Percentiles rank a stretch among this genome's conserved stretches.
Evolutionary conservation across 2,888 invertebrate genomes (phyloP).

Genomic region (Euzetes globulus): DNA sequence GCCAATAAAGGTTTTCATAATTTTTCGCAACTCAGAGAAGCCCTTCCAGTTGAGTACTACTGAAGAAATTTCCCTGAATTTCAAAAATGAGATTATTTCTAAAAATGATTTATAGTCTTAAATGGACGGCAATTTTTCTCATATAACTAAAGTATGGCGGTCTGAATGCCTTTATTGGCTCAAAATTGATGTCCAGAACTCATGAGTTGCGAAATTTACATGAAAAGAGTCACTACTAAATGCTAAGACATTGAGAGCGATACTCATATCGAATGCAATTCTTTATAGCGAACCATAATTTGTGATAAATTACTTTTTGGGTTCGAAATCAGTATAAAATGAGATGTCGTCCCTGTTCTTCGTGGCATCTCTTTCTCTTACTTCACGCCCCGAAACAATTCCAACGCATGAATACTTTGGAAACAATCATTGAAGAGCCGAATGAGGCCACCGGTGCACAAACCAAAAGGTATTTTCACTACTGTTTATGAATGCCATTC

Average conservation of each 20-base stretch:
- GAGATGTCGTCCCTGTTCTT: conserved; percentile 10
- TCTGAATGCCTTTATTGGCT: too few species aligned
- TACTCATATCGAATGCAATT: not conserved
- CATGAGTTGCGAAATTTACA: too few species aligned
- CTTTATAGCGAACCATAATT: not conserved
- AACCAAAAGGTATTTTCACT: conserved; percentile 13
- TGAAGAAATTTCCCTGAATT: too few species aligned
- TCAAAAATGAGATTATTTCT: too few species aligned
- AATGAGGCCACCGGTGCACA: not conserved
- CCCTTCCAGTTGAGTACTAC: too few species aligned
- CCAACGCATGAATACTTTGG: not conserved
- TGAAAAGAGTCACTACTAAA: not conserved
- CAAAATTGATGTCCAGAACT: too few species aligned
- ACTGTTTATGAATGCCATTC: not conserved
- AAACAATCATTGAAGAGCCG: conserved; percentile 17
- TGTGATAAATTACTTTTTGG: not conserved
- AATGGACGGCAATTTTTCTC: too few species aligned
- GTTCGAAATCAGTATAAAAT: not conserved
- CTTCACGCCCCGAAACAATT: conserved; percentile 27
- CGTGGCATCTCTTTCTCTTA: conserved; percentile 32
- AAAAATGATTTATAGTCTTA: too few species aligned
- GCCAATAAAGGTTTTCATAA: not conserved
- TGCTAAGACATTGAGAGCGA: not conserved
- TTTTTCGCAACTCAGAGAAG: too few species aligned
- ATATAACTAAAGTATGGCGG: too few species aligned